Evolutionary conservation across 2,113 vertebrate genomes (phyloP).

Genomic region (Rhinoptilus africanus): DNA sequence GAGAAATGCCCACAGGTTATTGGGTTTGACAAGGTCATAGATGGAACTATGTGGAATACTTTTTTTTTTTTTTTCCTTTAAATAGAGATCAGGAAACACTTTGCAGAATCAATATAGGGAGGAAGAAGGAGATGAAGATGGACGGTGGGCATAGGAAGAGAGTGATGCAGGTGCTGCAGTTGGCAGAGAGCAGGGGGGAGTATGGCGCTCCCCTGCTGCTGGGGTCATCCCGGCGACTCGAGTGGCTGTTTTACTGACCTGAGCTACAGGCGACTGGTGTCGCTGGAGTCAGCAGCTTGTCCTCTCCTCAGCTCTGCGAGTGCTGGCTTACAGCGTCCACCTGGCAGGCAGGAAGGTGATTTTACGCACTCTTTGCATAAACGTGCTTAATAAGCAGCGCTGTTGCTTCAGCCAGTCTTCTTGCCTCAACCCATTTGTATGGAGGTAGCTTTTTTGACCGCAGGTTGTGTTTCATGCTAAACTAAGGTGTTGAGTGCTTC

Average conservation of each 20-base stretch:
- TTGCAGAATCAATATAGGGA: not conserved
- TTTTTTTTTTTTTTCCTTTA: not conserved
- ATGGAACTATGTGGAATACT: not conserved
- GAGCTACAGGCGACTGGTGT: not conserved
- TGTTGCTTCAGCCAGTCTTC: not conserved
- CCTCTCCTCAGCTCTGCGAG: not conserved
- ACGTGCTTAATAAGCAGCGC: not conserved
- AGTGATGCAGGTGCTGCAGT: not conserved
- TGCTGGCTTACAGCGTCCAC: not conserved
- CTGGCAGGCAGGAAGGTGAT: not conserved
- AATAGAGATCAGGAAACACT: not conserved
- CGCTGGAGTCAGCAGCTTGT: not conserved
- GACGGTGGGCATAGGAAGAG: not conserved
- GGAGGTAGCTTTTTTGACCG: not conserved
- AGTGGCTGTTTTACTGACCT: not conserved
- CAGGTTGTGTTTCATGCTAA: not conserved
- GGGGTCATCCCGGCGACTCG: not conserved
- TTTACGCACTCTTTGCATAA: not conserved
- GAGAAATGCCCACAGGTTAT: not conserved
- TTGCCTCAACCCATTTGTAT: not conserved
- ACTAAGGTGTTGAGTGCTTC: not conserved
- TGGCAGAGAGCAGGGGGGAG: not conserved
- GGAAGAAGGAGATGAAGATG: not conserved
- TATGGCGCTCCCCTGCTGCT: not conserved
- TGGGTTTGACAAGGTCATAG: not conserved